Evolutionary conservation across 1,140 invertebrate genomes (phyloP), one percentile per base, ranked within the genome.

Genomic region (Aphelenchoides avenae): DNA sequence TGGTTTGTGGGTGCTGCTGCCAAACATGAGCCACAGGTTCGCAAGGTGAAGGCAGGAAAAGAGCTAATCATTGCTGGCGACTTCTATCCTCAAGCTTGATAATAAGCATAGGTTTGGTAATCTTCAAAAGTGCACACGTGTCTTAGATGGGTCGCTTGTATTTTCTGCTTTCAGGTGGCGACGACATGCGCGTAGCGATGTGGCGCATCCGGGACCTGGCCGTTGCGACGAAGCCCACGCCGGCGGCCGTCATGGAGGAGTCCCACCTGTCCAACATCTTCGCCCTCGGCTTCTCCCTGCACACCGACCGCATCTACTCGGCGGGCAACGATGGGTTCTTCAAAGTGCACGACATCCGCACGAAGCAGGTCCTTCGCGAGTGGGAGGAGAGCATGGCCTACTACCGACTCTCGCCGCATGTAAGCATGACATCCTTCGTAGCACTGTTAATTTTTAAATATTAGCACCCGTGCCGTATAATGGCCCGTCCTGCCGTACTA

Each of bases 211-310:
- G 87, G 47, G 84, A 87, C 75, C 84, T n/a, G n/a, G n/a, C n/a
- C n/a, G 87, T 3, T 81, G 89, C 41, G 79, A 85, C 50, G 36
- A 83, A 81, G 27, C 40, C 11, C 81, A 82, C 22, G 24, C 87
- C 87, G 0, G 78, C 79, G 13, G 76, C 80, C 0, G 34, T 24
- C 15, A 90, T 93, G 88, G 84, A 85, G 74, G 85, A 84, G 11
- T 84, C 87, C 63, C 91, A 95, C 75, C 83, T 84, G 53, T 91
- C 89, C 71, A 94, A 94, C 78, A 91, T 95, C 59, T 94, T 94
- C 78, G 90, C 89, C 73, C 81, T 94, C 7, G 87, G 85, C 26
- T 89, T 91, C 69, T 87, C 90, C 66, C 84, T 81, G 60, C 81
- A 83, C 36, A 89, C 88, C 73, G 82, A 83, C 24, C 87, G 85